Conservation (phyloP, 2,797 vertebrate species). For the Meriones psammophilus region DNA sequence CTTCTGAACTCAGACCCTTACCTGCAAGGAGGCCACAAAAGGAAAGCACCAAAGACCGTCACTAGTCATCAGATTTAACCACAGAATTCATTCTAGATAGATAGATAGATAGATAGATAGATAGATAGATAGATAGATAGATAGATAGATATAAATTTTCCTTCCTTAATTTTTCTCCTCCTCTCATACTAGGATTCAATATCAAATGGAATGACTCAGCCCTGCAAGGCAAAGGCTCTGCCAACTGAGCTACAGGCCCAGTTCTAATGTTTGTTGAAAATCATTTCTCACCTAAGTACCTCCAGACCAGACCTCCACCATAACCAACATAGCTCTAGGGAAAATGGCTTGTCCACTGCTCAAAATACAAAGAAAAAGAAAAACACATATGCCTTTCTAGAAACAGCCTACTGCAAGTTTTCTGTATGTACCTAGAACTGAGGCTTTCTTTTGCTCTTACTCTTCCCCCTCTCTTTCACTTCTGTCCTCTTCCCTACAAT, state of each 20-base stretch:
- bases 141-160: too few relatives aligned
- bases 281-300: background rate
- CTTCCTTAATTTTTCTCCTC: background rate
- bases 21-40: background rate
- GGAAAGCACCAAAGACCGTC: too few relatives aligned
- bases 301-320: slow-evolving; percentile 2
- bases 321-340: slow-evolving; percentile 27
- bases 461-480: background rate
- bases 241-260: background rate
- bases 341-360: background rate
- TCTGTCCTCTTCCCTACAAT: background rate
- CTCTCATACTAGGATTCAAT: background rate
- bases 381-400: background rate
- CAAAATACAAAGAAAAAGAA: background rate
- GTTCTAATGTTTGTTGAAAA: background rate
- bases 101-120: too few relatives aligned
- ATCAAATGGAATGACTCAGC: background rate
- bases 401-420: background rate
- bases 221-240: background rate
- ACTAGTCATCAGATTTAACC: too few relatives aligned
- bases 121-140: too few relatives aligned
- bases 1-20: background rate
- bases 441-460: background rate
- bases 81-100: too few relatives aligned
- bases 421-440: background rate